These are phyloP conservation scores for Plutella xylostella DNA, from an alignment of 2,888 invertebrate genomes.

Conservation along the genomic window DNA sequence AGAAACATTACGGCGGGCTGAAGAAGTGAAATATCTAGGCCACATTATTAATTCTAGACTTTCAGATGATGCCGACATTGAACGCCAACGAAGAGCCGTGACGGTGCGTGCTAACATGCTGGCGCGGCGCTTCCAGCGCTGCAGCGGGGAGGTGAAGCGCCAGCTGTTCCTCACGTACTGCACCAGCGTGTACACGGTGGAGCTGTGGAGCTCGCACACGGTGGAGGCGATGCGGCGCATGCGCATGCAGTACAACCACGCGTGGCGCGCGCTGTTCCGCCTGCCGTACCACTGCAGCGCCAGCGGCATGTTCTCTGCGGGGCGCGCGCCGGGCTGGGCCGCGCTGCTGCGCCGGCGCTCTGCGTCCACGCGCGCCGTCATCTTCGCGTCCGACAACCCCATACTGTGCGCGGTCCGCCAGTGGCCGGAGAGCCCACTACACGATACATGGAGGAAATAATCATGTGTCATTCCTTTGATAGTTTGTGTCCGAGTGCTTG, in stretches of 20 bases:
- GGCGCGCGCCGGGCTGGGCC: not conserved
- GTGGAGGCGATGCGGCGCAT: not conserved
- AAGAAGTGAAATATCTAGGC: not conserved
- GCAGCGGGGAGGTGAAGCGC: not conserved
- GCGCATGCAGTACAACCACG: not conserved
- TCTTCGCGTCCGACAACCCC: too few species aligned
- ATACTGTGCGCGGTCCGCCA: too few species aligned
- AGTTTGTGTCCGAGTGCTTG: too few species aligned
- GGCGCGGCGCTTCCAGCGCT: not conserved
- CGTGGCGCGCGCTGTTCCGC: not conserved
- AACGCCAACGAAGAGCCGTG: not conserved
- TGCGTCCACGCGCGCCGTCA: not conserved
- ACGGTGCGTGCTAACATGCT: not conserved
- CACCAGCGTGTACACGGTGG: not conserved
- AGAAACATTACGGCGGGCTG: not conserved
- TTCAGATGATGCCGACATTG: not conserved
- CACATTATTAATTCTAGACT: not conserved
- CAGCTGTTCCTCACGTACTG: not conserved
- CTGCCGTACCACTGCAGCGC: not conserved
- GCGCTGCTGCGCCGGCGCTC: not conserved
- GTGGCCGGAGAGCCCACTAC: too few species aligned
- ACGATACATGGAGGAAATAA: too few species aligned
- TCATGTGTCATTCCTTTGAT: too few species aligned
- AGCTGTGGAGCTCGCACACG: not conserved
- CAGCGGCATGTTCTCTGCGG: not conserved